phyloP scores from a whole-genome alignment of 2,888 invertebrate species.

The Phlogophora meticulosa region DNA sequence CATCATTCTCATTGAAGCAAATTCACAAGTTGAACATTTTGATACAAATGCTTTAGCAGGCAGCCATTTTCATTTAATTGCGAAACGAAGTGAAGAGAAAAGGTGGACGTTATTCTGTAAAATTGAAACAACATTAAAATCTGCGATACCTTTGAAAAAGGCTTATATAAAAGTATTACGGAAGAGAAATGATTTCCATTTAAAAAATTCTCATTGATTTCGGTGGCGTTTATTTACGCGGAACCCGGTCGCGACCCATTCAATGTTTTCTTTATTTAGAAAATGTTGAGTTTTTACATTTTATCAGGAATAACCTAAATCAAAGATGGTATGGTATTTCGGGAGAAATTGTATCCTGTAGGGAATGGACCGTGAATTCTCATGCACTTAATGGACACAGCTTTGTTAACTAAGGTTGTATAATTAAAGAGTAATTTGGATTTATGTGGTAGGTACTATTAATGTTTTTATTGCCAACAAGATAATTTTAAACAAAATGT shows the following conservation, averaged over 20 bases:
- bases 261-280: constrained; percentile 22
- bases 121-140: constrained; percentile 53
- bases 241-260: constrained; percentile 22
- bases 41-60: constrained; percentile 55
- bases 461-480: background rate
- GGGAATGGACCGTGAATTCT: background rate
- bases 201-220: constrained; percentile 47
- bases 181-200: constrained; percentile 51
- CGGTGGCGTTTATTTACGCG: constrained; percentile 43
- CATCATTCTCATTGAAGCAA: constrained; percentile 52
- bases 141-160: constrained; percentile 49
- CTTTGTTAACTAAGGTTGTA: background rate
- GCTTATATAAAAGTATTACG: constrained; percentile 54
- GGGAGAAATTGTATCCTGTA: constrained; percentile 2
- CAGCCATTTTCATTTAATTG: constrained; percentile 59
- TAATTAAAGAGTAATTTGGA: background rate
- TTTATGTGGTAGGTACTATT: background rate
- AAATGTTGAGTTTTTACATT: constrained; percentile 29
- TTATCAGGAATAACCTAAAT: constrained; percentile 6
- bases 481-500: background rate
- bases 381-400: background rate
- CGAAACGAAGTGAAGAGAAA: constrained; percentile 44
- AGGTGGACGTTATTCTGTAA: constrained; percentile 45
- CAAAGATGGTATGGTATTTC: constrained; percentile 1
- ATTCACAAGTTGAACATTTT: constrained; percentile 47